Evolutionary conservation across 2,888 invertebrate species (phyloP), one percentile per base, ranked within the genome.

Genomic region (Lasioglossum marginatum): DNA sequence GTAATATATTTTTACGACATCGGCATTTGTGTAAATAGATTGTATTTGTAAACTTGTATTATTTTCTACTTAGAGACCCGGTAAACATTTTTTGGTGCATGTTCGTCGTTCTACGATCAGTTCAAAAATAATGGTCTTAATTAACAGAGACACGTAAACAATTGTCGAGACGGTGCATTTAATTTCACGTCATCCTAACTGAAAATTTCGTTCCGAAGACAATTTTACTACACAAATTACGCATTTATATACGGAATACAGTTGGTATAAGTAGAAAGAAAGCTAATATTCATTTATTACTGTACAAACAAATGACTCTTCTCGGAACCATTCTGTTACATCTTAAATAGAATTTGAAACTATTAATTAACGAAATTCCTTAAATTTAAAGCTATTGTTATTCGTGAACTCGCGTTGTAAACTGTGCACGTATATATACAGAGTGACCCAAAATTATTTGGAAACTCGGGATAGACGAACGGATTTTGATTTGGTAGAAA

Each of bases 111-210:
- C 14, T n/a, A 40, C 10, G 37, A n/a, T 40, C 23, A 23, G 40
- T 23, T 70, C n/a, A n/a, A 6, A 6, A 37, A n/a, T 14, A 70
- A 70, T 14, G 5, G n/a, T 0, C 14, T 37, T 70, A 37, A 37
- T 14, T 4, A 82, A 31, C 2, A 31, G n/a, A 27, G 14, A 14
- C 10, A 74, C 23, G 12, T 34, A 68, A 68, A 74, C 37, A 37
- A 82, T 57, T 27, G 40, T 19, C 40, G 57, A 43, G 52, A 81
- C 37, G 34, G 27, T 81, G 83, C 82, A 81, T 82, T 43, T 83
- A 81, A 77, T 77, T 81, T 73, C 73, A 82, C 68, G 77, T 57
- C 72, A 73, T 81, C 68, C 83, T 82, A 82, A 81, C n/a, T 73
- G 72, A 45, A 73, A 73, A 31, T 77, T 73, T 8, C 37, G 27